A percentile compares a stretch with the other conserved stretches of the same genome.
phyloP scores from a whole-genome alignment of 1,140 invertebrate species.

The Pissodes strobi region DNA sequence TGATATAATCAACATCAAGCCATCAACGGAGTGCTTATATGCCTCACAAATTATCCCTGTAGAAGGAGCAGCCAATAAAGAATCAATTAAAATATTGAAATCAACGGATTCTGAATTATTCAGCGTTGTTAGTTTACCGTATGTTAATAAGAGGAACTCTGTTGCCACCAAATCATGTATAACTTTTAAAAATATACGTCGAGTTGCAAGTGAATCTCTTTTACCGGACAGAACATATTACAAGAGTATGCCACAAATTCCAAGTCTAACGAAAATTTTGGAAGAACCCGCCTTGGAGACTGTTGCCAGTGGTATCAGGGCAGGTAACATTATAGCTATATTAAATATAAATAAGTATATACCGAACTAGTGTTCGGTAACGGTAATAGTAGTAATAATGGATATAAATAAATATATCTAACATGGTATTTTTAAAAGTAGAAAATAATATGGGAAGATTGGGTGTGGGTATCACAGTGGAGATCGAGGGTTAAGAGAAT shows the following conservation, averaged over 20 bases:
- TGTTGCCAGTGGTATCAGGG: not conserved
- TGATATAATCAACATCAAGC: conserved; percentile 35
- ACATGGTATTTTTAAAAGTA: no score
- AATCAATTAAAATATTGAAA: conserved; percentile 26
- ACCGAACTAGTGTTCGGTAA: no score
- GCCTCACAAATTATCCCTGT: conserved; percentile 33
- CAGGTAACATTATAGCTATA: not conserved
- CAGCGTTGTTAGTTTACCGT: conserved; percentile 26
- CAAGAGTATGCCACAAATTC: conserved; percentile 37
- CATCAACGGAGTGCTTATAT: conserved; percentile 32
- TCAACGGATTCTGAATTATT: conserved; percentile 32
- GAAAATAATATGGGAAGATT: no score
- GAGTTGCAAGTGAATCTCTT: not conserved
- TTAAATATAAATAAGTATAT: no score
- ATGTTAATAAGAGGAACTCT: conserved; percentile 4
- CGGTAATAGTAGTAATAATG: no score
- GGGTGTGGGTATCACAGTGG: no score
- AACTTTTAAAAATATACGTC: conserved; percentile 16
- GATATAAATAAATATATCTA: no score
- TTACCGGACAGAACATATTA: not conserved
- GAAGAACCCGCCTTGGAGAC: conserved; percentile 20
- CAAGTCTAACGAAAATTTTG: conserved; percentile 24
- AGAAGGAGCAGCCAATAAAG: conserved; percentile 6
- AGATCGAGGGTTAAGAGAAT: no score
- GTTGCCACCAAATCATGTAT: conserved; percentile 24